Evolutionary conservation across 2,888 invertebrate species (phyloP), one percentile per base, ranked within the genome.

Genomic region (Volucella bombylans): DNA sequence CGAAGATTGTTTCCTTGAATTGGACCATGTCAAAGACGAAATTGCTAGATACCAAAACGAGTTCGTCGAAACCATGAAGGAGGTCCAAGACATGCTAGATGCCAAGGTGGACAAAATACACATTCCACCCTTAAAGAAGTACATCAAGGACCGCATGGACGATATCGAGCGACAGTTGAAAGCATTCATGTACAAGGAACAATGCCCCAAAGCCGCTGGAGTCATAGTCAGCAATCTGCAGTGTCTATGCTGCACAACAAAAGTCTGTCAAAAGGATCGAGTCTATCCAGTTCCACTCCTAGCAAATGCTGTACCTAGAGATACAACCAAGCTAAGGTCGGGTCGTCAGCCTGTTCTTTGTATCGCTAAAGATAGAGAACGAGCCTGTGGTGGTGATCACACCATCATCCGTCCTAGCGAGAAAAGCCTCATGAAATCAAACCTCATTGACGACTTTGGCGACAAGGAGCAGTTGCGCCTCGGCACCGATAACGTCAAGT

Each of bases 31-130:
- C 6, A 87, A 88, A 11, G 64, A 69, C 0, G 50, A 87, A 4
- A 65, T 90, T 1, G 71, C 87, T 1, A 86, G 88, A 1, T 87
- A 90, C 43, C 87, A 89, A 15, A 15, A 76, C 0, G 87, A 88
- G 1, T 91, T 92, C 38, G 38, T 91, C 0, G 80, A 81, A 15
- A 88, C 90, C 59, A 90, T 92, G 89, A 89, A 90, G 85, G 91
- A 91, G 76, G 86, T 91, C 55, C 91, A 91, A 88, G 91, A 91
- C 2, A 91, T 91, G 89, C 82, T 91, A 15, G 91, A 91, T 62
- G 87, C 89, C 4, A 91, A 92, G 74, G 64, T 91, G 79, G 90
- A 91, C 64, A 91, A 91, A 69, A 87, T 89, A 0, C 90, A 91
- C 52, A 89, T 91, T 78, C 91, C 91, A 31, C 88, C 90, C 0